These are phyloP conservation scores for Anoplius nigerrimus DNA, from an alignment of 2,888 invertebrate genomes.

Conservation along the genomic window DNA sequence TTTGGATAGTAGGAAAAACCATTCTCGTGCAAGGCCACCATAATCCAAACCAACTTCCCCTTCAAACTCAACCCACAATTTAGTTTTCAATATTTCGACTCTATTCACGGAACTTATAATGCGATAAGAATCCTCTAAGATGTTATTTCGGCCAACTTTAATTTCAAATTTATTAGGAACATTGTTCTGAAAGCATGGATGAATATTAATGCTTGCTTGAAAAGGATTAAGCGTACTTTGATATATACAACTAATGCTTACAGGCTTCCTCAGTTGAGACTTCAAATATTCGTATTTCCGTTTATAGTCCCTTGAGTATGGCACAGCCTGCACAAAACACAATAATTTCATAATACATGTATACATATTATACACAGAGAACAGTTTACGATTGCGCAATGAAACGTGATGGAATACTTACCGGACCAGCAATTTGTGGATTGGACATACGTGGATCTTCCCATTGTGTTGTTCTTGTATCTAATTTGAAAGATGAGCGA, in stretches of 20 bases:
- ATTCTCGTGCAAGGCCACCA: slow-evolving; percentile 96
- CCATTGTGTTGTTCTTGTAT: slow-evolving; percentile 98
- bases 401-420: slow-evolving; percentile 68
- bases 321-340: slow-evolving; percentile 85
- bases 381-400: slow-evolving; percentile 11
- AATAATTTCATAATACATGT: not conserved
- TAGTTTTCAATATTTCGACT: slow-evolving; percentile 95
- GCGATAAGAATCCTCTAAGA: slow-evolving; percentile 97
- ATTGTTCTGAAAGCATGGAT: slow-evolving; percentile 83
- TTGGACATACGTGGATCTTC: slow-evolving; percentile 98
- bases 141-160: slow-evolving; percentile 91
- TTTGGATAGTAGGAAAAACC: slow-evolving; percentile 98
- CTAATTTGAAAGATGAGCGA: slow-evolving; percentile 75
- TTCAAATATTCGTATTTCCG: slow-evolving; percentile 99
- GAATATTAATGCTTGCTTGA: not conserved
- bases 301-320: slow-evolving; percentile 99
- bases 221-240: no score
- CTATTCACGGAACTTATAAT: slow-evolving; percentile 94
- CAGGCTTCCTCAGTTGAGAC: slow-evolving; percentile 95
- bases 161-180: slow-evolving; percentile 99
- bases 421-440: slow-evolving; percentile 96
- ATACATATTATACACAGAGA: not conserved
- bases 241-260: slow-evolving; percentile 66
- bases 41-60: slow-evolving; percentile 98
- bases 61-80: slow-evolving; percentile 99